Evolutionary conservation across 1,140 invertebrate genomes (phyloP), one percentile per base, ranked within the genome.

Genomic region (Aleiodes sp.): DNA sequence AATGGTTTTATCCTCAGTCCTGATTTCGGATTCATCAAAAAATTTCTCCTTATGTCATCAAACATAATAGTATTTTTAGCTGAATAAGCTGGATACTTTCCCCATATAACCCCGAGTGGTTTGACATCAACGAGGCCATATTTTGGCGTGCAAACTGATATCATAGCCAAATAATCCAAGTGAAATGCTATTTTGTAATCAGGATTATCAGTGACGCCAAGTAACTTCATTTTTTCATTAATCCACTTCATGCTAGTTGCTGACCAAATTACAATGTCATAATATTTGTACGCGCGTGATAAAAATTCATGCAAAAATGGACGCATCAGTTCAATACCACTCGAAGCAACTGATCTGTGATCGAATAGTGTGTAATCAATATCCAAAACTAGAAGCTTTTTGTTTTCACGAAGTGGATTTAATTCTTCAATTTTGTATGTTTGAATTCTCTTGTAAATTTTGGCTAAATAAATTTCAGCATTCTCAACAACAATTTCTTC

Each of bases 241-340:
- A 99, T 98, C 96, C 96, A 99, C 76, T 96, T 97, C 96, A 98
- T 98, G 71, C 93, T 94, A 1, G 97, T 99, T 0, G 97, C 97
- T 35, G 97, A 98, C 96, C 94, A 94, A 72, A 95, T 95, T 0
- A 94, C 94, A 74, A 95, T 94, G 77, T 95, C 94, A 75, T 96
- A 96, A 81, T 94, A 84, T 78, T 92, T 90, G 84, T 99, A 99
- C 3, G 96, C 95, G n/a, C 92, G 89, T 7, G 92, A 93, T 0
- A 99, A 85, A 83, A 99, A 99, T 84, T 98, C 96, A 81, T 99
- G 97, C 31, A 99, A 88, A 82, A 91, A 98, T 0, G 97, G 97
- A 66, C 97, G 87, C 96, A 98, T 99, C 63, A 99, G 83, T 86
- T 98, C 96, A 29, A 89, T 85, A 73, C 94, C 96, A 71, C 91